Evolutionary conservation across 2,797 vertebrate species (phyloP), one percentile per base, ranked within the genome.

Genomic region (Spea hammondii): DNA sequence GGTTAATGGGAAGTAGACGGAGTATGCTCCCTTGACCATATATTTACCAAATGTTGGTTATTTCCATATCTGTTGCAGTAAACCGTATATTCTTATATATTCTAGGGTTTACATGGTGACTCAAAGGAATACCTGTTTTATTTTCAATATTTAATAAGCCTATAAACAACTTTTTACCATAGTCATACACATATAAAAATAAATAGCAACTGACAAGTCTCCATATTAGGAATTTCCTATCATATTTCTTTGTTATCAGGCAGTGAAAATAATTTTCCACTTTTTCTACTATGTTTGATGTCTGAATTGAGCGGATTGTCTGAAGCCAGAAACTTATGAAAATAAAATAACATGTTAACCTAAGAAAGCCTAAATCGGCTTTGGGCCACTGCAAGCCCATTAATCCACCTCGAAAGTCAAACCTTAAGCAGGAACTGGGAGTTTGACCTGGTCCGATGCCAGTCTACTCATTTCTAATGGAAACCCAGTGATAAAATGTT

Each of bases 381-480:
- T 49, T 65, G 57, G 72, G 66, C 78, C 72, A 80, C 70, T 64
- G 54, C 32, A 50, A 82, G 65, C 69, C 65, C 57, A 82, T 82
- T 77, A 81, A 77, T 76, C 73, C 59, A 64, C 17, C 55, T 69
- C 44, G 5, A 77, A 77, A 73, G 55, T 54, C 64, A 73, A 77
- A 81, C 65, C 79, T 68, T 73, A 14, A 69, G 65, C 69, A 72
- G 74, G 79, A 77, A 72, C 74, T 72, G 32, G 57, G 54, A 72
- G 65, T 82, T 77, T 82, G 74, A 67, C 64, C 70, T 82, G 79
- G 79, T 77, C 10, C 46, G 62, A 54, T 77, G 74, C 75, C 79
- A 77, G 70, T 48, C 65, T 47, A 73, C 74, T 62, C 72, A 77
- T 73, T 77, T 62, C 53, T 73, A 77, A 77, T 73, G 70, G 65